Evolutionary conservation across 1,140 invertebrate species (phyloP), one percentile per base, ranked within the genome.

Genomic region (Leptopilina boulardi): DNA sequence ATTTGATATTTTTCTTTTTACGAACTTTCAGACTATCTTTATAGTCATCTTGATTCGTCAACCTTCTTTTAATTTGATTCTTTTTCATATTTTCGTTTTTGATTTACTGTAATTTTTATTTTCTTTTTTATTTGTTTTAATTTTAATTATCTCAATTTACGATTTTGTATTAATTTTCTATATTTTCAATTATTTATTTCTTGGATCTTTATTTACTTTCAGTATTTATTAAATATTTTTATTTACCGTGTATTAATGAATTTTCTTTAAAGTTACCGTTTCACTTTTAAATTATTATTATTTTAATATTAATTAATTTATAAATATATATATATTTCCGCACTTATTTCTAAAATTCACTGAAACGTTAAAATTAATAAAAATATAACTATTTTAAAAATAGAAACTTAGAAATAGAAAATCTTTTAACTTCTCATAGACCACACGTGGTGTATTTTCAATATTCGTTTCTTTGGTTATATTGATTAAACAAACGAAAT

Each of bases 401-500:
- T 6, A 10, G n/a, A 54, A 21, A 9, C 5, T 66, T 30, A 3
- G 15, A 30, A 26, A 66, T 15, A 15, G 10, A 1, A 15, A 66
- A 30, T 3, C 2, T n/a, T 51, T 51, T 18, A 51, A 51, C 15
- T 51, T 34, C 30, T n/a, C 26, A 34, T 66, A 30, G 13, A 15
- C 0, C 8, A n/a, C 59, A 30, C 23, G 59, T 8, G 6, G 15
- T 15, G 11, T 30, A 30, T n/a, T 34, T 15, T 23, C 23, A 66
- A 23, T 30, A 21, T 21, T n/a, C 5, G 59, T 66, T 66, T 66
- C 59, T 66, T 66, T 66, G 59, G 59, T 66, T 66, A 66, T 66
- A 66, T 66, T 30, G 59, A 66, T 66, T 66, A 66, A 66, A 66
- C 59, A 66, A 66, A 30, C 21, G 21, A 66, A 18, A 18, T 3